Conservation (phyloP, 2,888 invertebrate species). For the Scotopteryx bipunctaria region DNA sequence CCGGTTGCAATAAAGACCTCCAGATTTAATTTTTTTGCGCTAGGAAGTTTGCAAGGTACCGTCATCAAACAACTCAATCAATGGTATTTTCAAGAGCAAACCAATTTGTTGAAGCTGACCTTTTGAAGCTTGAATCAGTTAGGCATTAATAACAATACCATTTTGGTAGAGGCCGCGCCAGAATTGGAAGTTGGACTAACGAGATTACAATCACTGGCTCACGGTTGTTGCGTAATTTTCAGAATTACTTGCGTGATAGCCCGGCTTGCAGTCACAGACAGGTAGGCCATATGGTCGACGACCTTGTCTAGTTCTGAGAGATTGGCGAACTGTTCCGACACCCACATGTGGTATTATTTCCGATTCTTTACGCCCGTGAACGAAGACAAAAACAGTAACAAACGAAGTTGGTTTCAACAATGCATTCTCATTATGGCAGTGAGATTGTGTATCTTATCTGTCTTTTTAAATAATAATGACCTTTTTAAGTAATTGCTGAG, state of each 20-base stretch:
- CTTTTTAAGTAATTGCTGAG: slow-evolving; percentile 41
- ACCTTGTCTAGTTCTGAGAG: slow-evolving; percentile 62
- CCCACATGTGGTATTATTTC: slow-evolving; percentile 58
- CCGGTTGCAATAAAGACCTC: slow-evolving; percentile 29
- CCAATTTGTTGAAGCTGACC: slow-evolving; percentile 50
- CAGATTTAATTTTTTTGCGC: slow-evolving; percentile 45
- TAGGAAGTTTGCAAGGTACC: slow-evolving; percentile 52
- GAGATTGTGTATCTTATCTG: slow-evolving; percentile 46
- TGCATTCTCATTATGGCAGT: slow-evolving; percentile 33
- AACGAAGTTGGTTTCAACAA: slow-evolving; percentile 34
- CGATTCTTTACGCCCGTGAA: slow-evolving; percentile 49
- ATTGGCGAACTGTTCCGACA: slow-evolving; percentile 60
- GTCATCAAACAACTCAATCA: slow-evolving; percentile 23
- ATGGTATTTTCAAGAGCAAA: slow-evolving; percentile 49
- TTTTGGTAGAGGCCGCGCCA: slow-evolving; percentile 40
- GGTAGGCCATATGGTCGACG: slow-evolving; percentile 72
- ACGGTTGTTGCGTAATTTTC: slow-evolving; percentile 48
- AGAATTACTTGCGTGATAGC: slow-evolving; percentile 44
- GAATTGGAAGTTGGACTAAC: slow-evolving; percentile 38
- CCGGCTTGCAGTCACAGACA: slow-evolving; percentile 46
- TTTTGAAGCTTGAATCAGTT: slow-evolving; percentile 31
- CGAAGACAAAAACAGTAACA: slow-evolving; percentile 31
- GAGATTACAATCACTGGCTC: slow-evolving; percentile 39
- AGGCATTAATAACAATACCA: slow-evolving; percentile 27
- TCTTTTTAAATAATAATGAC: slow-evolving; percentile 46